A percentile compares a stretch with the other conserved stretches of the same genome.
Conservation (phyloP, 1,140 invertebrate genomes). For the Orussus abietinus region DNA sequence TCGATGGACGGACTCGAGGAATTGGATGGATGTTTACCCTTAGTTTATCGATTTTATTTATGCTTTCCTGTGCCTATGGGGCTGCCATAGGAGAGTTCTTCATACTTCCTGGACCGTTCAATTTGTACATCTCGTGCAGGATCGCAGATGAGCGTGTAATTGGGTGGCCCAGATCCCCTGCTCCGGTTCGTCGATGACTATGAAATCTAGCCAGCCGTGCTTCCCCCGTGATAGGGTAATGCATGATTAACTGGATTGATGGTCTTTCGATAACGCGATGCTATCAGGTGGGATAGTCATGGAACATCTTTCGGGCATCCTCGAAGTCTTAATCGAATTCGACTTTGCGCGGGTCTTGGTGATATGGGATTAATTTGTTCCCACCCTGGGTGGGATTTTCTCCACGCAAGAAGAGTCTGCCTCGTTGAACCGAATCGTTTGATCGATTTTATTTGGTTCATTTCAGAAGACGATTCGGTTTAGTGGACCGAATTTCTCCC, state of each 20-base stretch:
- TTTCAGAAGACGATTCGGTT: too few relatives aligned
- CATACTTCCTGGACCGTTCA: constrained; percentile 41
- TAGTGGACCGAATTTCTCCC: too few relatives aligned
- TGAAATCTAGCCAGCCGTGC: constrained; percentile 40
- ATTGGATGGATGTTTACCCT: too few relatives aligned
- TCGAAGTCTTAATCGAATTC: too few relatives aligned
- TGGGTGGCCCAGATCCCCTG: constrained; percentile 38
- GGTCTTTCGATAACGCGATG: constrained; percentile 18
- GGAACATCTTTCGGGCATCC: constrained; percentile 2
- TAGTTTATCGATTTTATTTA: too few relatives aligned
- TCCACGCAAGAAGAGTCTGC: constrained; percentile 4
- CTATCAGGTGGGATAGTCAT: constrained; percentile 29
- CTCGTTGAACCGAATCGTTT: too few relatives aligned
- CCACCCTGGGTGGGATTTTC: constrained; percentile 2
- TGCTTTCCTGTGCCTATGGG: too few relatives aligned
- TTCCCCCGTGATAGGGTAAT: constrained; percentile 36
- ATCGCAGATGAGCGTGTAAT: constrained; percentile 46
- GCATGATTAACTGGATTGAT: constrained; percentile 38
- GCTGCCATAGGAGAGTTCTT: too few relatives aligned
- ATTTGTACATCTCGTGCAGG: constrained; percentile 42
- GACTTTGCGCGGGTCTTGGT: too few relatives aligned
- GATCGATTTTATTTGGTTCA: too few relatives aligned
- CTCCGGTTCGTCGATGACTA: constrained; percentile 39
- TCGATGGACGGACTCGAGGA: too few relatives aligned
- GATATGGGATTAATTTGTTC: too few relatives aligned